phyloP scores from a whole-genome alignment of 2,888 invertebrate genomes.

The Sphaerophoria taeniata region DNA sequence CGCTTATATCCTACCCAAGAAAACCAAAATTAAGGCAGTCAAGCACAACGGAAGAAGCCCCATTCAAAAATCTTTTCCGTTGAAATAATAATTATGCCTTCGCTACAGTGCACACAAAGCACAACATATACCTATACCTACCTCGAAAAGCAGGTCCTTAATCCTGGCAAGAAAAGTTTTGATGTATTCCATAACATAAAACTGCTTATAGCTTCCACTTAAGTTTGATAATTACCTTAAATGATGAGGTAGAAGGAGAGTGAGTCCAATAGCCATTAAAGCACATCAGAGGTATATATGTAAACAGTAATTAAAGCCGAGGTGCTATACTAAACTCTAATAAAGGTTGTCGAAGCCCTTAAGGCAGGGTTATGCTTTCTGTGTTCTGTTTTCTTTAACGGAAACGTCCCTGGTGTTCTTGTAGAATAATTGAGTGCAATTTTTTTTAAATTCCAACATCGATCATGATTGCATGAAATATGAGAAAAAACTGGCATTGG shows the following conservation, averaged over 20 bases:
- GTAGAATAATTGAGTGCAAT: neutral
- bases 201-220: slow-evolving; percentile 28
- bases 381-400: neutral
- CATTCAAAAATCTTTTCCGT: neutral
- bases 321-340: neutral
- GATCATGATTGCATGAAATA: slow-evolving; percentile 36
- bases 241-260: neutral
- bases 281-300: neutral
- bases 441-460: slow-evolving; percentile 14
- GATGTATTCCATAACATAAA: slow-evolving; percentile 27
- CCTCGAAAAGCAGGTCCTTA: neutral
- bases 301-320: neutral
- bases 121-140: no score
- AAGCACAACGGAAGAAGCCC: neutral
- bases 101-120: neutral
- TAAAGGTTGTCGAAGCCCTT: neutral
- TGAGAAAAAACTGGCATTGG: neutral
- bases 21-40: neutral
- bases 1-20: neutral
- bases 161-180: slow-evolving; percentile 7
- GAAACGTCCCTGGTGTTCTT: neutral
- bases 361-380: neutral
- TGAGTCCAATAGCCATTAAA: neutral
- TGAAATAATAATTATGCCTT: neutral
- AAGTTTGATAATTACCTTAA: slow-evolving; percentile 33